Percentiles rank a stretch among this genome's conserved stretches.
These are phyloP conservation scores for Chymomyza amoena DNA, from an alignment of 2,888 invertebrate species.

Conservation along the genomic window DNA sequence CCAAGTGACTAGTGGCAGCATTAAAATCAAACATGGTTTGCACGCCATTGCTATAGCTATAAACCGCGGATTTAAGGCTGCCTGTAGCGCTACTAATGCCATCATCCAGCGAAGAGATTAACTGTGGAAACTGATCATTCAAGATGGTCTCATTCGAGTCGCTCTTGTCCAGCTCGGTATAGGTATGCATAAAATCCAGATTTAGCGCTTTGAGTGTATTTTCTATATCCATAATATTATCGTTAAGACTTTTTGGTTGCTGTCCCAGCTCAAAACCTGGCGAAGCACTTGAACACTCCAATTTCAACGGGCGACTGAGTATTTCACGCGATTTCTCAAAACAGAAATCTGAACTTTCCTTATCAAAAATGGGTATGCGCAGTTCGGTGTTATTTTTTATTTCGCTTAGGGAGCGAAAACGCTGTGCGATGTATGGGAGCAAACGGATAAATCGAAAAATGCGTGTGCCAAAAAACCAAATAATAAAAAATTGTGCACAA, in stretches of 20 bases:
- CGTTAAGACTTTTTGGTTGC: constrained; percentile 75
- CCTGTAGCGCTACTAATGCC: constrained; percentile 76
- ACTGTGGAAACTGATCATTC: constrained; percentile 75
- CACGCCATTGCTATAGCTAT: constrained; percentile 75
- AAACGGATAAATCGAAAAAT: background rate
- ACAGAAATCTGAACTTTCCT: constrained; percentile 86
- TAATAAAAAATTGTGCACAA: constrained; percentile 4
- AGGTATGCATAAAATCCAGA: constrained; percentile 79
- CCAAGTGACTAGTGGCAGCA: constrained; percentile 76
- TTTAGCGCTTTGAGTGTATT: constrained; percentile 78
- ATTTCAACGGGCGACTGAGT: constrained; percentile 81
- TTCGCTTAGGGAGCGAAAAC: constrained; percentile 80
- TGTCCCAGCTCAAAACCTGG: constrained; percentile 2
- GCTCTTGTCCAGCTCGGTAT: constrained; percentile 78
- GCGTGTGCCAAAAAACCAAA: background rate
- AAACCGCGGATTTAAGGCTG: constrained; percentile 75
- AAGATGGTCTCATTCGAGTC: constrained; percentile 79
- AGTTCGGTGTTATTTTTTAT: constrained; percentile 79
- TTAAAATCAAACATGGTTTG: constrained; percentile 77
- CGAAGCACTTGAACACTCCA: constrained; percentile 52
- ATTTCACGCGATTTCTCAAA: constrained; percentile 86
- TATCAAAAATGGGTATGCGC: constrained; percentile 85
- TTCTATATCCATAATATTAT: constrained; percentile 78
- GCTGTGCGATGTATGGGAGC: constrained; percentile 69
- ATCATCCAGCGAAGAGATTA: constrained; percentile 74